Evolutionary conservation across 2,888 invertebrate species (phyloP).

Genomic region (Callyntrura sp.): DNA sequence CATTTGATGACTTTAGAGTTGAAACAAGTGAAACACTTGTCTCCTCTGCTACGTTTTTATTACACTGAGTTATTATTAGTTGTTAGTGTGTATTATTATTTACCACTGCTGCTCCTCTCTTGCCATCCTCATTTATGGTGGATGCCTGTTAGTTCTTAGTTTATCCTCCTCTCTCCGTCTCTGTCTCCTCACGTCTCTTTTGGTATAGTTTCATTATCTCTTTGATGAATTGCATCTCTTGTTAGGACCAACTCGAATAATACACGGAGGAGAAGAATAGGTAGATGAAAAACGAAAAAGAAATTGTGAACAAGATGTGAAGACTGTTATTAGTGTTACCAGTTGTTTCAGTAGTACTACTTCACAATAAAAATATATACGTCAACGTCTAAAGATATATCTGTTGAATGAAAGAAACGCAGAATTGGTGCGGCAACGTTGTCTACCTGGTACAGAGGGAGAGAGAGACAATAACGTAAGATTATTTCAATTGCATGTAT

Average conservation of each 20-base stretch:
- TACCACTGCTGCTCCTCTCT: constrained; percentile 3
- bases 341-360: neutral
- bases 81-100: neutral
- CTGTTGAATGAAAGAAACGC: neutral
- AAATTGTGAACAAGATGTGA: constrained; percentile 23
- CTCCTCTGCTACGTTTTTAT: constrained; percentile 36
- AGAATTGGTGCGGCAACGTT: neutral
- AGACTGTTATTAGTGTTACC: constrained; percentile 6
- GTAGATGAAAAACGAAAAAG: neutral
- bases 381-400: neutral
- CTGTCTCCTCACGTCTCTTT: constrained; percentile 7
- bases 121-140: constrained; percentile 24
- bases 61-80: constrained; percentile 30
- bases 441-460: neutral
- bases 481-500: neutral
- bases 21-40: constrained; percentile 71
- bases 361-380: constrained; percentile 1
- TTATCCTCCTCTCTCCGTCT: constrained; percentile 27
- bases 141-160: constrained; percentile 49
- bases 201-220: constrained; percentile 68
- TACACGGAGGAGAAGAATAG: constrained; percentile 27
- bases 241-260: constrained; percentile 35
- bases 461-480: neutral
- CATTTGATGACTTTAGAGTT: constrained; percentile 60
- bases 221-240: constrained; percentile 59